These are phyloP conservation scores for Lycopodina hypogea DNA, from an alignment of 37 sponge, comb jelly and placozoan species.

Conservation along the genomic window DNA sequence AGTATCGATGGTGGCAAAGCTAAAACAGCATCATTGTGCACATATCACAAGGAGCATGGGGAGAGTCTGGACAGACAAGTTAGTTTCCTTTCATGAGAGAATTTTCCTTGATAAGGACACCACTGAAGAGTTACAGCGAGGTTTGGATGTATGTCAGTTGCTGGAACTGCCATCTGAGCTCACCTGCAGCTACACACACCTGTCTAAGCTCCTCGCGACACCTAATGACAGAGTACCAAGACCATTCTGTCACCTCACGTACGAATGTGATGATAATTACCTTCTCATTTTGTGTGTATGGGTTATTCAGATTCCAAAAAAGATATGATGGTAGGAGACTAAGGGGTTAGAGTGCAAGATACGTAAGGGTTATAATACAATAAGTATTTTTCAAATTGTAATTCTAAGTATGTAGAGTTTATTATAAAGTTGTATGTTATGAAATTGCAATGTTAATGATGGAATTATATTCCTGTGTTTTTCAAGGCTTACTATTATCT, in stretches of 20 bases:
- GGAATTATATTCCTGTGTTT: too few species aligned
- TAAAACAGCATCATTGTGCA: neutral
- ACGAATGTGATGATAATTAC: too few species aligned
- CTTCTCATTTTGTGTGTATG: too few species aligned
- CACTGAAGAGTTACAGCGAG: constrained; percentile 6
- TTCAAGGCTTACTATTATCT: too few species aligned
- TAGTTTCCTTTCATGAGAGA: neutral
- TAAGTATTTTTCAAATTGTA: too few species aligned
- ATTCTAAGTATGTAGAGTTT: too few species aligned
- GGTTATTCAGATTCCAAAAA: too few species aligned
- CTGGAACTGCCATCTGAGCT: constrained; percentile 16
- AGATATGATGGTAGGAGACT: too few species aligned
- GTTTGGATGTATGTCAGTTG: constrained; percentile 10
- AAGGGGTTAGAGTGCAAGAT: too few species aligned
- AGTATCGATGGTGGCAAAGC: constrained; percentile 15
- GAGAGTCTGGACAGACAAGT: neutral
- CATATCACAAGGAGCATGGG: neutral
- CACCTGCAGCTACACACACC: neutral
- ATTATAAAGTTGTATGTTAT: too few species aligned
- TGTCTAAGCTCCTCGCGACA: constrained; percentile 22
- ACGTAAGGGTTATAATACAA: too few species aligned
- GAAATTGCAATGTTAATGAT: too few species aligned
- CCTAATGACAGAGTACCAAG: neutral
- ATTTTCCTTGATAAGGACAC: neutral
- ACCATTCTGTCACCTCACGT: constrained; percentile 6